Base-by-base conservation (phyloP, 1,140 invertebrate species). In the Tetranychus cinnabarinus region DNA sequence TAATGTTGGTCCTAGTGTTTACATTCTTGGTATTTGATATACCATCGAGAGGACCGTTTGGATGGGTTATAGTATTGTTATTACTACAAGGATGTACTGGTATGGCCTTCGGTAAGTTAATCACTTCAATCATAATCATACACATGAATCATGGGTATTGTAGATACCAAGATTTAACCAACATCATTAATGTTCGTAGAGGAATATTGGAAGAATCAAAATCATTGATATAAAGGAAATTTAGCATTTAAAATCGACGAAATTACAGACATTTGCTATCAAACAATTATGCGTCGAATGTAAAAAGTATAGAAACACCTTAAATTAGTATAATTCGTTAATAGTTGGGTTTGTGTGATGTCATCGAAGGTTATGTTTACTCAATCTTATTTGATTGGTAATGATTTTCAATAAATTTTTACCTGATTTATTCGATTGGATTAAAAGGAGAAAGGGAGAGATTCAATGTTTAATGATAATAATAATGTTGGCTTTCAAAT, bases 41-140 rank as follows among this genome's bases (percentile, higher is more conserved):
- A 1, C 86, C 86, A 0, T 80, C 83, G 63, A 78, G 81, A 47
- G 91, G 90, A 8, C 79, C 82, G 7, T 74, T 91, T 0, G 74
- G 78, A 8, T 81, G 81, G 74, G 84, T 93, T 1, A 77, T 84
- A 0, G 66, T 81, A 0, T 73, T 95, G 0, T 86, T 84, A 1
- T 74, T 92, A 1, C 75, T 83, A 0, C 78, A 77, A 61, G 91
- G 88, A 4, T 71, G 91, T 1, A 89, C 88, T 70, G 91, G 90
- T 66, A 96, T 96, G 90, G 84, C 83, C 63, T 90, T 92, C 68
- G 85, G 64, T 65, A 33, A 39, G 35, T 57, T 37, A 8, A 15
- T 47, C 33, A 1, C 6, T n/a, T 4, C 31, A 3, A 3, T 15
- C 0, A 2, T 15, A 47, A n/a, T 47, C 2, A 8, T 47, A 15